Evolutionary conservation across 2,888 invertebrate genomes (phyloP), one percentile per base, ranked within the genome.

Genomic region (Atethmia centrago): DNA sequence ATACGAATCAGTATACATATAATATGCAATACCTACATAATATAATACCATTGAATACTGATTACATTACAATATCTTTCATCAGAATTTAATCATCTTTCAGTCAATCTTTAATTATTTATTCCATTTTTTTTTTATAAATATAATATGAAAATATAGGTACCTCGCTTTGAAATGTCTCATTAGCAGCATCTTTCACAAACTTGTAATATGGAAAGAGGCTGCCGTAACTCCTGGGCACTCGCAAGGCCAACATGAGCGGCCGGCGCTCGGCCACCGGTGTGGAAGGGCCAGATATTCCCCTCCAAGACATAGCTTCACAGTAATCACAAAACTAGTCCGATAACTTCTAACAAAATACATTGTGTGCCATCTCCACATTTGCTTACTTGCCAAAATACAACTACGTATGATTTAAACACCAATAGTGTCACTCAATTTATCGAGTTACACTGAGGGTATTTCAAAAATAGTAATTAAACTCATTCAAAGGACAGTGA

Each of bases 161-260:
- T 40, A 95, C 95, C 95, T 95, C 95, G 85, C 89, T 90, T 55
- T 88, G 89, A 74, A 93, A 84, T 25, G 94, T 90, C 76, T 95
- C 94, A 76, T 92, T 93, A 45, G 93, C 90, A 16, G 96, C 94
- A 75, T 96, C 95, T 87, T 94, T 97, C 84, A 97, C 94, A 88
- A 97, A 97, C 86, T 97, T 96, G 91, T 97, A 97, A 89, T 97
- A 97, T 0, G 97, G 97, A 80, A 97, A 96, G 62, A 97, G 91
- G 66, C 97, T 97, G 59, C 97, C 97, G 90, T 97, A 97, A 86
- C 96, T 97, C 78, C 96, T 94, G 1, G 97, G 97, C 7, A 96
- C 91, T 77, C 93, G 90, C 49, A 94, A 86, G 3, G 94, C 88
- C 56, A 95, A 85, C 87, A 96, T 92, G 55, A 96, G 93, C 36